Base-by-base conservation (phyloP, 1,140 invertebrate species). In the Apolygus lucorum region DNA sequence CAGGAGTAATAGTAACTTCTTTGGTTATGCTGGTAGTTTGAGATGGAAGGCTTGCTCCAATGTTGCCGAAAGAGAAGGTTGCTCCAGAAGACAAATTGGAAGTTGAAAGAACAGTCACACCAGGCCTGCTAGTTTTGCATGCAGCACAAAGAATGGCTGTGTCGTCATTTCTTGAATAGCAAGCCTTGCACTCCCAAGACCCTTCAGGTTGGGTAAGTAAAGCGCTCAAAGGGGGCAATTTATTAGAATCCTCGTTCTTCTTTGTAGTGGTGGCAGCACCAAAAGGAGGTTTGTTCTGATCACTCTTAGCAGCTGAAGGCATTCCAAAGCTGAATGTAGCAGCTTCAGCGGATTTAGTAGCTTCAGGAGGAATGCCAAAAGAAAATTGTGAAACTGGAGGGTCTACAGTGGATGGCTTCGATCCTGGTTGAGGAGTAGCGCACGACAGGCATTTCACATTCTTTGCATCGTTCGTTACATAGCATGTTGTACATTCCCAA, bases 381-480 rank as follows among this genome's bases (percentile, higher is more conserved):
- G 73, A 69, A 70, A 73, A 72, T 71, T 59, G 25, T 13, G 71
- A 64, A 62, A 42, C 69, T 4, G 73, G 17, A 52, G 71, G 65
- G 13, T 73, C 26, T 42, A 69, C 72, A 14, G 72, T 65, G 52
- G 63, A 4, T 63, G 75, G 81, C 75, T 84, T 68, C 70, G 75
- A 72, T 75, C 80, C 73, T 74, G 79, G 81, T 81, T 88, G 78
- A 75, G 83, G 81, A 62, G 76, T 79, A 70, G 83, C 71, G 76
- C 88, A 90, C 4, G 86, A 83, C 1, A 78, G 72, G 76, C 88
- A 90, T 52, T 76, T 76, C 1, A 66, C 72, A 21, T 74, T 71
- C 52, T 76, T 75, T 8, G 72, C 74, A 8, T 78, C 73, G 76
- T 85, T 85, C 14, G 73, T 71, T 1, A 82, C 75, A 52, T 78